Evolutionary conservation across 2,113 vertebrate species (phyloP).

Genomic region (Hylia prasina): DNA sequence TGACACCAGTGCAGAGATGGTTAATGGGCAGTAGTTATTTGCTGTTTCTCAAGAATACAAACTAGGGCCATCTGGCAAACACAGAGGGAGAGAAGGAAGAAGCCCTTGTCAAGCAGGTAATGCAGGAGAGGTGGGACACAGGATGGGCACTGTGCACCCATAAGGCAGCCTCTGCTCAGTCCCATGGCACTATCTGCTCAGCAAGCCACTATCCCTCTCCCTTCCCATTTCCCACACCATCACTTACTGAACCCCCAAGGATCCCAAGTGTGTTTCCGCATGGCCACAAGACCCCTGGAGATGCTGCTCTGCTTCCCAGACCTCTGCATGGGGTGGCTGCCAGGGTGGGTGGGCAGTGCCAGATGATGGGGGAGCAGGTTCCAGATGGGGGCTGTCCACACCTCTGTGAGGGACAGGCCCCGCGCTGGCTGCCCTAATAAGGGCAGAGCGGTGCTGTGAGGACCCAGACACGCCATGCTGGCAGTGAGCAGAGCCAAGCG

Average conservation of each 20-base stretch:
- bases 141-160: not conserved
- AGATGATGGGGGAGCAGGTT: not conserved
- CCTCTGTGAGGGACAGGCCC: not conserved
- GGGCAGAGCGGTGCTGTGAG: not conserved
- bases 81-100: not conserved
- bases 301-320: rapidly evolving
- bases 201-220: rapidly evolving
- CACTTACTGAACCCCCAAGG: rapidly evolving
- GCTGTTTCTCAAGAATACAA: not conserved
- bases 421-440: not conserved
- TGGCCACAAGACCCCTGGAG: rapidly evolving
- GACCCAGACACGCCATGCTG: not conserved
- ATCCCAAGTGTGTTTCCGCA: rapidly evolving
- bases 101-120: not conserved
- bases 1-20: not conserved
- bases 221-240: not conserved
- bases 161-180: rapidly evolving
- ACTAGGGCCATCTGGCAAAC: not conserved
- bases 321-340: not conserved
- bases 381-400: not conserved
- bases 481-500: not conserved
- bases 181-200: not conserved
- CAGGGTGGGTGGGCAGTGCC: not conserved
- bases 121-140: rapidly evolving
- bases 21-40: not conserved